phyloP scores from a whole-genome alignment of 1,140 invertebrate genomes.

The Atta cephalotes region DNA sequence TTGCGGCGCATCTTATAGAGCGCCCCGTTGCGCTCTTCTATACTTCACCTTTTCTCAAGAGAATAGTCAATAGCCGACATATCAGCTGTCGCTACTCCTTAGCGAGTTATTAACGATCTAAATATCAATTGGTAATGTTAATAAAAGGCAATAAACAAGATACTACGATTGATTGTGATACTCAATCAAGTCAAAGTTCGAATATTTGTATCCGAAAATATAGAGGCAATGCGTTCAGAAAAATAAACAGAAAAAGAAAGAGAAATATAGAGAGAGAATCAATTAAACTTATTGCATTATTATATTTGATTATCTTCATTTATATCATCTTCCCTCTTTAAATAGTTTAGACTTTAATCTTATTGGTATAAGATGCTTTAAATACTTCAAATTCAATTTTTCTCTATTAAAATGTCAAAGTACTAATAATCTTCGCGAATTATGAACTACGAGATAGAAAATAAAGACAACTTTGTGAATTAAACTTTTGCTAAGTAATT shows the following conservation, averaged over 20 bases:
- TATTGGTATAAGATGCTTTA: background rate
- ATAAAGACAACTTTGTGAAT: constrained; percentile 11
- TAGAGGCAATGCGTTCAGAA: background rate
- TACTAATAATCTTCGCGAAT: constrained; percentile 1
- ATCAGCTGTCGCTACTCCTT: constrained; percentile 37
- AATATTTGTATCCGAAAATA: background rate
- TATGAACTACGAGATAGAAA: background rate
- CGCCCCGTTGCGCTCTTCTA: background rate
- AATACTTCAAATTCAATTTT: background rate
- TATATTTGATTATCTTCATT: background rate
- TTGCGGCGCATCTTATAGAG: constrained; percentile 40
- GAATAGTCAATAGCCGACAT: background rate
- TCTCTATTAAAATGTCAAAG: constrained; percentile 10
- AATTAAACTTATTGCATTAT: constrained; percentile 19
- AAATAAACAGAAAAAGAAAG: background rate
- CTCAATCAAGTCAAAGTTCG: background rate
- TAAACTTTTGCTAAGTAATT: constrained; percentile 18
- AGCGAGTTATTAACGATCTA: constrained; percentile 27
- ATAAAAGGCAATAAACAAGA: constrained; percentile 16
- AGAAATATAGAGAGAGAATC: background rate
- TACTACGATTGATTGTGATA: background rate
- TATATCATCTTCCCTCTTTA: background rate
- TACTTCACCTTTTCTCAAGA: constrained; percentile 29
- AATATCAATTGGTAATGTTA: constrained; percentile 27
- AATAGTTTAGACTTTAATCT: constrained; percentile 25